Percentiles rank a stretch among this genome's conserved stretches.
These are phyloP conservation scores for Troides aeacus DNA, from an alignment of 2,888 invertebrate species.

Conservation along the genomic window DNA sequence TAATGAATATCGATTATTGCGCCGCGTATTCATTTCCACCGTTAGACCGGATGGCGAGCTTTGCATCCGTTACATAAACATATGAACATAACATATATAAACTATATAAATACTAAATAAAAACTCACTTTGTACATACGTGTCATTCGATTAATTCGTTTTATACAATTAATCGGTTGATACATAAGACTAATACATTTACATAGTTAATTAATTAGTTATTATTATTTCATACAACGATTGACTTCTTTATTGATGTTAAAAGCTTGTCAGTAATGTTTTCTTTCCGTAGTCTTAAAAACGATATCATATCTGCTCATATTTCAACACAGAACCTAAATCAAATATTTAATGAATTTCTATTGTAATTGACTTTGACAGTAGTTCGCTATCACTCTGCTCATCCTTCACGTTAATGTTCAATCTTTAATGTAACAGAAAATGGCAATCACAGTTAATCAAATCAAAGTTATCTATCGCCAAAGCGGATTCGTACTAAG, in stretches of 20 bases:
- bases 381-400: not conserved
- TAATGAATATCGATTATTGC: constrained; percentile 32
- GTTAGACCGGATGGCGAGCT: constrained; percentile 1
- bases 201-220: too few relatives aligned
- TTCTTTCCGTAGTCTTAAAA: too few relatives aligned
- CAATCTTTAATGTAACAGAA: not conserved
- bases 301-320: too few relatives aligned
- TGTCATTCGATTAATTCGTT: not conserved
- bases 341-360: not conserved
- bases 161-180: too few relatives aligned
- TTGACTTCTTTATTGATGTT: too few relatives aligned
- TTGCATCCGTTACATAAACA: not conserved
- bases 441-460: not conserved
- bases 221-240: too few relatives aligned
- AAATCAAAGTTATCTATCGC: not conserved
- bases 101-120: not conserved
- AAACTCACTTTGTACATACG: not conserved
- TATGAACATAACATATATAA: not conserved
- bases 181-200: too few relatives aligned
- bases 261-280: too few relatives aligned
- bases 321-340: not conserved
- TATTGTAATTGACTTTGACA: not conserved
- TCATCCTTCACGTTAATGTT: not conserved
- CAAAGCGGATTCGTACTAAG: not conserved
- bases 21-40: constrained; percentile 19